Percentiles rank a stretch among this genome's conserved stretches.
These are phyloP conservation scores for Lasioglossum lativentre DNA, from an alignment of 2,888 invertebrate species.

Conservation along the genomic window DNA sequence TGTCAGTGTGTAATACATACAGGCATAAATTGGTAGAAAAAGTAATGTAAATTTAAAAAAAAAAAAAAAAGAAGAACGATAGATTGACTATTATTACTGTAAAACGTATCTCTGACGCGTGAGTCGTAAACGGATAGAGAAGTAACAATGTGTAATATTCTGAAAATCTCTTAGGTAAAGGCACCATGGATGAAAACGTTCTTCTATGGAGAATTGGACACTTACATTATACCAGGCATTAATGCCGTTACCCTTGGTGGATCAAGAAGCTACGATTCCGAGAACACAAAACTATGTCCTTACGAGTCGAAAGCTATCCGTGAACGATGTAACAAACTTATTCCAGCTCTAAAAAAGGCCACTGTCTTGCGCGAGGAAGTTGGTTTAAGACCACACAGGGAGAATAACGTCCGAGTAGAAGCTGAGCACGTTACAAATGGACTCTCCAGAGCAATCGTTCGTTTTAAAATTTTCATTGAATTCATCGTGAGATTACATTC, in stretches of 20 bases:
- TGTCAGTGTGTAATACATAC: background rate
- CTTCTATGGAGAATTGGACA: conserved; percentile 93
- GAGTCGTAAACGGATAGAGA: background rate
- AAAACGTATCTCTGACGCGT: background rate
- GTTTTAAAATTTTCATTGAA: conserved; percentile 28
- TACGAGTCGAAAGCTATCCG: conserved; percentile 92
- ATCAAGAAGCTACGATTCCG: conserved; percentile 93
- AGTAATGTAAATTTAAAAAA: background rate
- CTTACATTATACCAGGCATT: conserved; percentile 93
- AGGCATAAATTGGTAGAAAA: background rate
- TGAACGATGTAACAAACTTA: conserved; percentile 90
- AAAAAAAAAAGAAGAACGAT: background rate
- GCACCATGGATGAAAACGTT: conserved; percentile 97
- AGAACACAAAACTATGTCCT: conserved; percentile 88
- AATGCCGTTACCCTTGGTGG: conserved; percentile 94
- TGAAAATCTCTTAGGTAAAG: conserved; percentile 85
- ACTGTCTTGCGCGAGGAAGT: conserved; percentile 71
- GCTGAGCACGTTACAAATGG: conserved; percentile 84
- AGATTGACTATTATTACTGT: background rate
- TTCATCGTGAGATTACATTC: background rate
- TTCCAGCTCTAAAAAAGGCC: conserved; percentile 88
- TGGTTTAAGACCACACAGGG: conserved; percentile 93
- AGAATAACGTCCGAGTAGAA: conserved; percentile 90
- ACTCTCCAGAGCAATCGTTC: conserved; percentile 70
- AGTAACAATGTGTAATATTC: background rate